Conservation (phyloP, 2,797 vertebrate genomes). For the Trematomus bernacchii region DNA sequence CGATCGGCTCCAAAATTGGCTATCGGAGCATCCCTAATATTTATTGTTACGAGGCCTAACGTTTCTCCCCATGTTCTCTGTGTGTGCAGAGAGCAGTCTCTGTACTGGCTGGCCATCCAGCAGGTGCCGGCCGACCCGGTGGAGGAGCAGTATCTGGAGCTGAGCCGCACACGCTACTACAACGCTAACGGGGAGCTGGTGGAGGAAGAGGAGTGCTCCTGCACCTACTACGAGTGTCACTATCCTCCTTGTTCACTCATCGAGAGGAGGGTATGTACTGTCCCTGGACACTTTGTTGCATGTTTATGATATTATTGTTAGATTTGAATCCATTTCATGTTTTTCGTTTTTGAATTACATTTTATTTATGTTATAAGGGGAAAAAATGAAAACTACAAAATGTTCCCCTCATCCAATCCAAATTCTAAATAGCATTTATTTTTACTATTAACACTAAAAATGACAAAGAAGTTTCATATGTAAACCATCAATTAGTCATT, state of each 20-base stretch:
- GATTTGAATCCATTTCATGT: not conserved
- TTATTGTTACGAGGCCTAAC: not conserved
- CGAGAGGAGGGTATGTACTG: conserved; percentile 92
- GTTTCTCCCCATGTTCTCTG: not conserved
- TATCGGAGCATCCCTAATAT: too few relatives aligned
- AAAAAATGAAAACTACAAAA: not conserved
- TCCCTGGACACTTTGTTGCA: not conserved
- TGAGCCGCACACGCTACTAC: conserved; percentile 97
- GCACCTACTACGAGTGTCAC: conserved; percentile 99
- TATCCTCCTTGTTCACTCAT: conserved; percentile 98
- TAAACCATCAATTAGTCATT: too few relatives aligned
- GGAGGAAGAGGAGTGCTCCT: conserved; percentile 97
- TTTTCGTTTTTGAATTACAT: not conserved
- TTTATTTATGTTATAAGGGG: not conserved
- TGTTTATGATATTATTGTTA: not conserved
- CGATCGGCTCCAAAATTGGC: too few relatives aligned
- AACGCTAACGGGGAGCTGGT: conserved; percentile 98
- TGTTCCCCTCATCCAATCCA: not conserved
- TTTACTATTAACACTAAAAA: too few relatives aligned
- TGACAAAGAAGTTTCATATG: too few relatives aligned
- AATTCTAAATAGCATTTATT: too few relatives aligned
- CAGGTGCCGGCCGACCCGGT: conserved; percentile 98
- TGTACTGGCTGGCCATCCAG: conserved; percentile 99
- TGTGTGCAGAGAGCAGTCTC: conserved; percentile 92
- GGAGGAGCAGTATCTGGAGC: conserved; percentile 96